Conservation (phyloP, 2,113 vertebrate genomes). For the Raja brachyura region DNA sequence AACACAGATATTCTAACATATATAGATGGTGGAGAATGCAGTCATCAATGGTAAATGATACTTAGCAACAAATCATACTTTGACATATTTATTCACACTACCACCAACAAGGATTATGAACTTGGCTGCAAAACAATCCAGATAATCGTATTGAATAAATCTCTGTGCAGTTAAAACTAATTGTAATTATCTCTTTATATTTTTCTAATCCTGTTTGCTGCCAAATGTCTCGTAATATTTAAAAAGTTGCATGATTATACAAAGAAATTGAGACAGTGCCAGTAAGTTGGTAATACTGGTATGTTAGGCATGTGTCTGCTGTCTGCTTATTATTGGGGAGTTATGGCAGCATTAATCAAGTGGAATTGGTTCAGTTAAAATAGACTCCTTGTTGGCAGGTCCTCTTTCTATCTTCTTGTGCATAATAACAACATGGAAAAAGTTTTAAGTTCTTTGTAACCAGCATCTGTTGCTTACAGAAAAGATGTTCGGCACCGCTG, state of each 20-base stretch:
- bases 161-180: neutral
- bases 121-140: neutral
- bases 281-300: constrained; percentile 14
- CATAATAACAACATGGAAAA: neutral
- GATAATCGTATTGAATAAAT: neutral
- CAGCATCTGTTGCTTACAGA: neutral
- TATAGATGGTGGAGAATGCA: neutral
- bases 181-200: neutral
- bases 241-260: constrained; percentile 23
- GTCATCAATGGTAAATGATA: neutral
- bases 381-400: neutral
- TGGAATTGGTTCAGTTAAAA: neutral
- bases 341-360: neutral
- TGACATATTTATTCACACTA: neutral
- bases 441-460: neutral
- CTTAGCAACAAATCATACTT: neutral
- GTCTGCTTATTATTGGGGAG: neutral
- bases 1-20: neutral
- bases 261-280: constrained; percentile 12
- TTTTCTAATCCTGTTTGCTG: too few species aligned
- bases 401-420: neutral
- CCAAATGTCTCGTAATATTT: constrained; percentile 9
- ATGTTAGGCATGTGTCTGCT: constrained; percentile 7
- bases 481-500: neutral
- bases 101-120: neutral